Evolutionary conservation across 2,113 vertebrate genomes (phyloP).

Genomic region (Dermatemys mawii): DNA sequence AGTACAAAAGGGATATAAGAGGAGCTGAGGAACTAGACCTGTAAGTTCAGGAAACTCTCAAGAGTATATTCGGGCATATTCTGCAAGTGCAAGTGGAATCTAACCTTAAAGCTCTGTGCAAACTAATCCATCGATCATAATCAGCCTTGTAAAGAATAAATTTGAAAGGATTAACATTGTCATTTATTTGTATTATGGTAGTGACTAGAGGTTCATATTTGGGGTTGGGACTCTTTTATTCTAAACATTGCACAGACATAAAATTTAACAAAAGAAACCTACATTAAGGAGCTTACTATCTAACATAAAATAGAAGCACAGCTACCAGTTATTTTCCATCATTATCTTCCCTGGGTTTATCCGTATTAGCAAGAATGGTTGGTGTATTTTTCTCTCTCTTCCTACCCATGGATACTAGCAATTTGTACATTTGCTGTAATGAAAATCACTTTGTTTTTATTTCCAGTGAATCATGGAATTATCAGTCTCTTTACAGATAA

Average conservation of each 20-base stretch:
- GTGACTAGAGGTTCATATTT: not conserved
- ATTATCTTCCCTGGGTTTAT: not conserved
- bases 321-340: slow-evolving; percentile 25
- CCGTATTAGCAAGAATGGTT: not conserved
- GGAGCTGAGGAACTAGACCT: not conserved
- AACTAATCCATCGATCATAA: not conserved
- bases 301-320: not conserved
- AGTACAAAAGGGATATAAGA: not conserved
- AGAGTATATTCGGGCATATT: not conserved
- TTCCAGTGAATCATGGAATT: slow-evolving; percentile 47
- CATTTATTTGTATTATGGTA: not conserved
- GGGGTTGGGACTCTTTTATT: not conserved
- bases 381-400: not conserved
- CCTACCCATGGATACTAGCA: not conserved
- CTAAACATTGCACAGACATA: not conserved
- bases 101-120: not conserved
- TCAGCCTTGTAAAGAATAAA: not conserved
- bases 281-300: not conserved
- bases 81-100: not conserved
- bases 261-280: not conserved
- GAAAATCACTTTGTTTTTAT: slow-evolving; percentile 29
- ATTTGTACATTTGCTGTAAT: slow-evolving; percentile 15
- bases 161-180: not conserved
- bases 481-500: not conserved
- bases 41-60: not conserved